phyloP scores from a whole-genome alignment of 2,113 vertebrate species.

The Cariama cristata region DNA sequence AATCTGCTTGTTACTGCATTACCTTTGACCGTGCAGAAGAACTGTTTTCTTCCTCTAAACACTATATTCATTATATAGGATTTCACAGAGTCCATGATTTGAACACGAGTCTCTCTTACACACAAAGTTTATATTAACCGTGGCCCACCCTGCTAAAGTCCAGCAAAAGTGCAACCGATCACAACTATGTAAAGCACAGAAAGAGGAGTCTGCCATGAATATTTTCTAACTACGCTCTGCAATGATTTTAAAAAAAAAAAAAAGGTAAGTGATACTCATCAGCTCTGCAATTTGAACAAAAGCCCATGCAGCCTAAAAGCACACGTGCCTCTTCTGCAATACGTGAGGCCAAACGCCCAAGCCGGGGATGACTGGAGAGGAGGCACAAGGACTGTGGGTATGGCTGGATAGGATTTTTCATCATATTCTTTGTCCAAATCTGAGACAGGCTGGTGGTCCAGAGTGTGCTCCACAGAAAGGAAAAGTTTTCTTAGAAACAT shows the following conservation, averaged over 20 bases:
- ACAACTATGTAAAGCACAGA: background rate
- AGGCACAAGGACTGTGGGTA: background rate
- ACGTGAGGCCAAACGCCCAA: background rate
- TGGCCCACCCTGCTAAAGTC: background rate
- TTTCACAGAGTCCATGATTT: background rate
- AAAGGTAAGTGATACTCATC: background rate
- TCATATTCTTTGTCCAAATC: background rate
- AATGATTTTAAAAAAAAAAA: background rate
- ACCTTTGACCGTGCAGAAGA: background rate
- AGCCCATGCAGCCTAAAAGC: rapidly evolving
- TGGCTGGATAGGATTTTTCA: background rate
- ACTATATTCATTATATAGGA: background rate
- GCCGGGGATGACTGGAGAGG: background rate
- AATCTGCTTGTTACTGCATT: background rate
- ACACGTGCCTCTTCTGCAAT: rapidly evolving
- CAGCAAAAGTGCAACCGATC: background rate
- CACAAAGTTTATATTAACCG: background rate
- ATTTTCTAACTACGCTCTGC: background rate
- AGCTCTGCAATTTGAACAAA: background rate
- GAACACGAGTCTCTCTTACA: background rate
- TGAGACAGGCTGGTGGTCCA: background rate
- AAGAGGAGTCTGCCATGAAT: background rate
- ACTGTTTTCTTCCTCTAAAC: background rate
- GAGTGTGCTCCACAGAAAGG: background rate
- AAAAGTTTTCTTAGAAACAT: background rate